Evolutionary conservation across 2,888 invertebrate species (phyloP).

Genomic region (Thymelicus acteon): DNA sequence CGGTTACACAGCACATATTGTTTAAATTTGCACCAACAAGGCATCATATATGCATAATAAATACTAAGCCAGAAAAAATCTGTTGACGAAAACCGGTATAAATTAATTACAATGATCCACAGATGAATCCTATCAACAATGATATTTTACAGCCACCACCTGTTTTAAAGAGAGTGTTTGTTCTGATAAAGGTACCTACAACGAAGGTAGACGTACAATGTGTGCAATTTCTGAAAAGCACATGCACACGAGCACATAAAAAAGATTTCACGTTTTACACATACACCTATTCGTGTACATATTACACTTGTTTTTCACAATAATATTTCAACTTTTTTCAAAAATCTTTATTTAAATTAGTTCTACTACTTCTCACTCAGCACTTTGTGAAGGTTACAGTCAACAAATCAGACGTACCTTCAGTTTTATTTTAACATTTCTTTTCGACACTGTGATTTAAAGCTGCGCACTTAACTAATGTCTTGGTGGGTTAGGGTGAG

Average conservation of each 20-base stretch:
- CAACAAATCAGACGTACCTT: conserved; percentile 31
- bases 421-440: conserved; percentile 12
- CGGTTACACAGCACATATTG: conserved; percentile 17
- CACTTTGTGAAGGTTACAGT: conserved; percentile 22
- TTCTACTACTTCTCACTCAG: conserved; percentile 3
- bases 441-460: conserved; percentile 30
- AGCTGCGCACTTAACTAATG: conserved; percentile 30
- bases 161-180: conserved; percentile 63
- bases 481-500: conserved; percentile 69
- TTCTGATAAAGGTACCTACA: conserved; percentile 68
- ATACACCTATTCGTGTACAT: conserved; percentile 13
- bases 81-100: conserved; percentile 12
- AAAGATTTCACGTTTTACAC: conserved; percentile 18
- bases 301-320: conserved; percentile 8
- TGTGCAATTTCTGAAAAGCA: conserved; percentile 23
- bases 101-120: conserved; percentile 55
- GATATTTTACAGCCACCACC: conserved; percentile 52
- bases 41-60: conserved; percentile 23
- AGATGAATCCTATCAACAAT: conserved; percentile 59
- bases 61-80: conserved; percentile 25
- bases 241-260: conserved; percentile 26
- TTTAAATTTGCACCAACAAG: conserved; percentile 11
- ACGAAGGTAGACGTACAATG: conserved; percentile 43
- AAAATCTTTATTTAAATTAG: conserved; percentile 2
- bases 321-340: conserved; percentile 16